Base-by-base conservation (phyloP, 1,140 invertebrate species). In the Paracyclopina nana region DNA sequence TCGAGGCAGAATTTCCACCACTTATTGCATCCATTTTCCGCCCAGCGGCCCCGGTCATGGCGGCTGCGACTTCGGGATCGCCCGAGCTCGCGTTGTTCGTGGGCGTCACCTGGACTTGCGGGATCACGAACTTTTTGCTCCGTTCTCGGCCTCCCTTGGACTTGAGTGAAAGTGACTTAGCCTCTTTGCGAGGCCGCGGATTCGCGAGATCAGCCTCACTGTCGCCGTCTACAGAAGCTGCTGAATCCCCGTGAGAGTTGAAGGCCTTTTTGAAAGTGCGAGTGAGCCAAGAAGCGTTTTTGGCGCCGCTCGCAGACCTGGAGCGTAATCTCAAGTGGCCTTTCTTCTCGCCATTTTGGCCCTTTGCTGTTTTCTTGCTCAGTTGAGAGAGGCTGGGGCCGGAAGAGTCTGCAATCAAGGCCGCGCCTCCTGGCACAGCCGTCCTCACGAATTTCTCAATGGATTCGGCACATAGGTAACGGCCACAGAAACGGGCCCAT, bases 401-500 rank as follows among this genome's bases (percentile, higher is more conserved):
- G 28, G 53, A 41, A 53, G 34, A n/a, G n/a, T 38, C 34, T 38
- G 14, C 34, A 38, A 20, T 20, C 8, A 38, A 9, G 34, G 34
- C 34, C 34, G 14, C 34, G 14, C 34, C 34, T 14, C 45, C 45
- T 12, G 45, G 45, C 2, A 48, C 45, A 6, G 44, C 44, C 9
- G n/a, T 46, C 25, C 72, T 68, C 0, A 76, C 70, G 56, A 76
- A 74, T 55, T 77, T 75, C 52, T 78, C 75, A 54, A 83, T 80
- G 30, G 78, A 69, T 54, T 82, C 77, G 1, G 77, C 77, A 58
- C 77, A 80, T 11, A 76, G 71, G 56, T 78, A 73, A 18, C 80
- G 68, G 1, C 79, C 77, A 55, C 79, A 82, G 61, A 75, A 80
- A 53, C 74, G 64, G 0, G 81, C 79, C 81, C 80, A 84, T 59